phyloP scores from a whole-genome alignment of 2,113 vertebrate genomes.

The Camarhynchus parvulus region DNA sequence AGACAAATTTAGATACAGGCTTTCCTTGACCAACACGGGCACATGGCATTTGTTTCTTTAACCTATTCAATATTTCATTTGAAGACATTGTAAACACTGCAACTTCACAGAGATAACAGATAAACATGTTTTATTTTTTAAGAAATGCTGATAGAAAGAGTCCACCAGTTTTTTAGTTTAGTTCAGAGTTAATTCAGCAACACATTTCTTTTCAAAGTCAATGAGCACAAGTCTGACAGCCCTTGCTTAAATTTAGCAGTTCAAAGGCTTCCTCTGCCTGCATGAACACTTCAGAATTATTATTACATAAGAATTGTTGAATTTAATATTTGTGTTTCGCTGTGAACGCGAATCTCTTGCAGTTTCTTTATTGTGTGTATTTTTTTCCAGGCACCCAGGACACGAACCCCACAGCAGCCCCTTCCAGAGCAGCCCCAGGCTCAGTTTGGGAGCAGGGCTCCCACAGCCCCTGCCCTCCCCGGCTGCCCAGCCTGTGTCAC shows the following conservation, averaged over 20 bases:
- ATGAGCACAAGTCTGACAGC: background rate
- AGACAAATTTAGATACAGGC: background rate
- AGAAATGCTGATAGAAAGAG: background rate
- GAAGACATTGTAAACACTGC: background rate
- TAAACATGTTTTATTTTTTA: background rate
- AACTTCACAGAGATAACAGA: background rate
- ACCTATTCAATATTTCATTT: background rate
- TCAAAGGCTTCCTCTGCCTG: background rate
- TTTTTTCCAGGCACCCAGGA: background rate
- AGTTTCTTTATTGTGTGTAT: background rate
- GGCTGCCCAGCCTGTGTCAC: background rate
- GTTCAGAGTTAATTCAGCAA: background rate
- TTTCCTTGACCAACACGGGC: background rate
- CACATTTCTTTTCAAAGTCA: background rate
- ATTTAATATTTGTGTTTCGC: background rate
- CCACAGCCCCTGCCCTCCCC: background rate
- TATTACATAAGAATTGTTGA: background rate
- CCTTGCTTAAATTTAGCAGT: background rate
- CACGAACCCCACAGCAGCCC: fast-evolving
- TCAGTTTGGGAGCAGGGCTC: background rate
- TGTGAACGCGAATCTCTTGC: background rate
- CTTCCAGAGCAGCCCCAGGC: background rate
- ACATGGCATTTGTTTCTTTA: background rate
- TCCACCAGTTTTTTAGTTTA: background rate
- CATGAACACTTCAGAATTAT: background rate